A percentile compares a stretch with the other conserved stretches of the same genome.
These are phyloP conservation scores for Drosophila pseudotakahashii DNA, from an alignment of 2,888 invertebrate genomes.

Conservation along the genomic window DNA sequence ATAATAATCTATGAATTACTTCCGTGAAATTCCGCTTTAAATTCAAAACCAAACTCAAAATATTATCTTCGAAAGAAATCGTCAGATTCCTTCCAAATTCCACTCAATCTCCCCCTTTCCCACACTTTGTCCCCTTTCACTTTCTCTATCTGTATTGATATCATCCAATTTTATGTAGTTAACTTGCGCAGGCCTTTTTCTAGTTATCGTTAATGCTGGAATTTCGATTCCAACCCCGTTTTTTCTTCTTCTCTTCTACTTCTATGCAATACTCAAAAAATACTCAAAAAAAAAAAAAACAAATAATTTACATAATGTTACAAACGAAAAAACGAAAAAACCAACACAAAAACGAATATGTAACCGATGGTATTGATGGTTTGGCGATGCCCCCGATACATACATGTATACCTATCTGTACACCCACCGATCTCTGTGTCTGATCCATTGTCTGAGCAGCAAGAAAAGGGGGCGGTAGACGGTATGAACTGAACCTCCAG, in stretches of 20 bases:
- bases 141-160: slow-evolving; percentile 19
- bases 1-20: too few species aligned
- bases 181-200: slow-evolving; percentile 49
- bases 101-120: neutral
- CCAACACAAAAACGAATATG: slow-evolving; percentile 11
- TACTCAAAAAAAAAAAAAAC: slow-evolving; percentile 24
- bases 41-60: neutral
- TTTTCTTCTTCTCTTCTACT: slow-evolving; percentile 76
- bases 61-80: neutral
- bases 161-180: slow-evolving; percentile 43
- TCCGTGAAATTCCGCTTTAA: neutral
- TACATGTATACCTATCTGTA: neutral
- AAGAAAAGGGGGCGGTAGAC: slow-evolving; percentile 55
- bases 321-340: slow-evolving; percentile 16
- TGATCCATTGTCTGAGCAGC: slow-evolving; percentile 48
- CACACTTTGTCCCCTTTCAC: slow-evolving; percentile 7
- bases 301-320: slow-evolving; percentile 15
- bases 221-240: slow-evolving; percentile 81
- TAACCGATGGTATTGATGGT: slow-evolving; percentile 4
- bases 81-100: too few species aligned
- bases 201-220: slow-evolving; percentile 76
- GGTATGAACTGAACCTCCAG: slow-evolving; percentile 32
- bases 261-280: slow-evolving; percentile 60
- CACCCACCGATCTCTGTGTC: slow-evolving; percentile 28
- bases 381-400: slow-evolving; percentile 11